Base-by-base conservation (phyloP, 1,140 invertebrate genomes). In the Pollicipes pollicipes region DNA sequence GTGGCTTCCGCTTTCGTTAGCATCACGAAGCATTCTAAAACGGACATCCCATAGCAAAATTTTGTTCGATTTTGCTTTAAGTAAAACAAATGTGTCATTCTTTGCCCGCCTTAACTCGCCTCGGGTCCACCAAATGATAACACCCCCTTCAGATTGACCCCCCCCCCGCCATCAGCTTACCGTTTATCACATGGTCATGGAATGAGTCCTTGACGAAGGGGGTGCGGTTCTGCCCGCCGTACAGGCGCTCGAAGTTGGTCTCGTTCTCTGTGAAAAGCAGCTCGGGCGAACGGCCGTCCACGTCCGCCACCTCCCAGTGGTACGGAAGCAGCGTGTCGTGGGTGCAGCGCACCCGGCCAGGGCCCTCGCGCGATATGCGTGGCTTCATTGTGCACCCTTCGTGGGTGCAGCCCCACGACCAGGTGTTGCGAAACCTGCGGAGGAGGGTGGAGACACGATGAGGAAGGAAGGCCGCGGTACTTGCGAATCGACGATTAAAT, bases 201-300 rank as follows among this genome's bases (percentile, higher is more conserved):
- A 81, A 81, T 30, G 79, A 79, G 75, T 81, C 80, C 73, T 81
- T 81, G 8, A 78, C 77, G 73, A 76, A 80, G 21, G 71, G 73
- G 16, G 73, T 70, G 32, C 71, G 66, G 70, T 77, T 72, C 13
- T 74, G 71, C 6, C 31, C 63, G 45, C 71, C 72, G 45, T 73
- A 80, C 30, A 80, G 63, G 30, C 70, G 71, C 69, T 76, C 72
- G 30, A 73, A 74, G 71, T 80, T 80, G 26, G 80, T 79, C 66
- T 81, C 79, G 74, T 81, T 81, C 30, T 81, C 77, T 4, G 80
- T 81, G 73, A 81, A 81, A 16, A 81, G 70, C 16, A 81, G 29
- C 0, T 69, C 28, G 21, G 68, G 69, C 45, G 68, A 32, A 1
- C n/a, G 17, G 1, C 32, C 26, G 30, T 28, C 64, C 26, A 10